These are phyloP conservation scores for Muscicapa striata DNA, from an alignment of 2,797 vertebrate species.

Conservation along the genomic window DNA sequence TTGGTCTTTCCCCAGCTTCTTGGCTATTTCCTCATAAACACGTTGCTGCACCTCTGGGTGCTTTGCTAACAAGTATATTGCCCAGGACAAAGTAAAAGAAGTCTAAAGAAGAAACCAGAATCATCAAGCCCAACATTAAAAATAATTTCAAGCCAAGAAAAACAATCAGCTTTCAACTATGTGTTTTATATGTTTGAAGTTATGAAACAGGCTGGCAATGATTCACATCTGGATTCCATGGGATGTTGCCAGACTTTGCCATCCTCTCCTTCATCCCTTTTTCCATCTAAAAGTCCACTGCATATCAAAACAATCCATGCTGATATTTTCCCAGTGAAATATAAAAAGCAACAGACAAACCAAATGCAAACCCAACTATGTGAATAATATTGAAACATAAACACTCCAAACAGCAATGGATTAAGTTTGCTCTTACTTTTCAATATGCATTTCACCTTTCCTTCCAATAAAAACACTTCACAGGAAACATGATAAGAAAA, in stretches of 20 bases:
- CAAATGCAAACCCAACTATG: background rate
- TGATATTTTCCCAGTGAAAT: background rate
- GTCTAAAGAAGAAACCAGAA: conserved; percentile 77
- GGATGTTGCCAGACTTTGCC: background rate
- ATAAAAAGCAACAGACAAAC: conserved; percentile 18
- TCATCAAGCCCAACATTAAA: background rate
- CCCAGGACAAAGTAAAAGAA: conserved; percentile 93
- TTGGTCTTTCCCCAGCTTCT: conserved; percentile 77
- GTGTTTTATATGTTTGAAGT: background rate
- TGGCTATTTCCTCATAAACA: conserved; percentile 82
- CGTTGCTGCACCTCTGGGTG: conserved; percentile 84
- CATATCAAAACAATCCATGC: background rate
- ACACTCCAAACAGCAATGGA: background rate
- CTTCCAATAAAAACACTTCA: background rate
- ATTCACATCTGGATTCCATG: conserved; percentile 5
- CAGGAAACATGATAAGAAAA: background rate
- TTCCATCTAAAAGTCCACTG: background rate
- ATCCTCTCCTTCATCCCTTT: background rate
- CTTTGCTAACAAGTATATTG: conserved; percentile 86
- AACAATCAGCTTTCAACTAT: background rate
- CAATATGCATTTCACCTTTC: background rate
- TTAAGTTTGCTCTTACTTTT: background rate
- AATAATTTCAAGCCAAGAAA: background rate
- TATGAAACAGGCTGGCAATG: background rate
- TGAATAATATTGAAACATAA: background rate